Conservation (phyloP, 2,113 vertebrate species). For the Oostethus manadensis region DNA sequence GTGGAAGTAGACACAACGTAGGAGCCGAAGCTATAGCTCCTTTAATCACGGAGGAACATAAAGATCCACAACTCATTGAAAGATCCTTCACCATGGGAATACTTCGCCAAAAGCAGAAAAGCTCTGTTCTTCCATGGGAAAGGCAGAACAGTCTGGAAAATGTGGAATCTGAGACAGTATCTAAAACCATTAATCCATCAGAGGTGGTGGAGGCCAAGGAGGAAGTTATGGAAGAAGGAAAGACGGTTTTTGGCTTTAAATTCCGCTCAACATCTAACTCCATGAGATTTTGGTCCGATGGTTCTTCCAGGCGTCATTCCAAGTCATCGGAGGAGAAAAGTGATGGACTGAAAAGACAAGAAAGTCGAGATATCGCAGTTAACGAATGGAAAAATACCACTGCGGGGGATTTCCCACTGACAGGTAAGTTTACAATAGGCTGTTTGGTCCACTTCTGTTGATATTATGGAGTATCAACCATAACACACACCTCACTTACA, state of each 20-base stretch:
- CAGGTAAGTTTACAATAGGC: conserved; percentile 72
- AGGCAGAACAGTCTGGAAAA: conserved; percentile 34
- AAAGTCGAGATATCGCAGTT: conserved; percentile 2
- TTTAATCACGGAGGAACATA: conserved; percentile 41
- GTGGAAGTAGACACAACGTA: conserved; percentile 27
- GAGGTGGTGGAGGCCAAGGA: conserved; percentile 31
- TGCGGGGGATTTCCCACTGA: conserved; percentile 40
- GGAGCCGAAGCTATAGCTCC: conserved; percentile 47
- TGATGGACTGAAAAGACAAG: conserved; percentile 30
- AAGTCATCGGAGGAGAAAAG: conserved; percentile 62
- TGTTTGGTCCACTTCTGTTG: neutral
- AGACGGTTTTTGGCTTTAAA: conserved; percentile 79
- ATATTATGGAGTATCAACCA: no score
- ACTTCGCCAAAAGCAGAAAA: conserved; percentile 24
- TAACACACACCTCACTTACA: no score
- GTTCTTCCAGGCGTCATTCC: conserved; percentile 37
- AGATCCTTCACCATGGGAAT: conserved; percentile 10
- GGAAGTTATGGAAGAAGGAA: conserved; percentile 55
- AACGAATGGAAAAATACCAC: conserved; percentile 18
- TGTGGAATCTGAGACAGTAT: conserved; percentile 11
- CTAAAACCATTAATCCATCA: conserved; percentile 4
- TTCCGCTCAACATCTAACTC: conserved; percentile 84
- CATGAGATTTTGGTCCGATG: conserved; percentile 63
- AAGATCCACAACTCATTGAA: conserved; percentile 26
- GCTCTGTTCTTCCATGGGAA: conserved; percentile 21